Evolutionary conservation across 2,888 invertebrate genomes (phyloP).

Genomic region (Heteropelma amictum): DNA sequence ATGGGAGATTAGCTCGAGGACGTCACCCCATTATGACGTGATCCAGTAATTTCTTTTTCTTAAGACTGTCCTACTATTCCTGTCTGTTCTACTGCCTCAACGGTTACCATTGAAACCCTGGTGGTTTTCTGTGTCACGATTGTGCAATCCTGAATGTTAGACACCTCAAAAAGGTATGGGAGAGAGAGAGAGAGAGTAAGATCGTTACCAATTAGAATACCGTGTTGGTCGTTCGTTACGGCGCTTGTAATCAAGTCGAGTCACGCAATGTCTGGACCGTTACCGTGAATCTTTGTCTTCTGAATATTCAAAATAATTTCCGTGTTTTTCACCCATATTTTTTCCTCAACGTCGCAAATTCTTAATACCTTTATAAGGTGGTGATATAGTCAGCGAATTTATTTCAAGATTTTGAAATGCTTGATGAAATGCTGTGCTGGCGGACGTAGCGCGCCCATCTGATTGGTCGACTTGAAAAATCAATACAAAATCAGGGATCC

Average conservation of each 20-base stretch:
- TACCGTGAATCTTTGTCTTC: conserved; percentile 51
- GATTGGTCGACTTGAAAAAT: no score
- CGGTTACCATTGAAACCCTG: conserved; percentile 45
- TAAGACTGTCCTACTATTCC: conserved; percentile 34
- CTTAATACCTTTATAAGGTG: conserved; percentile 6
- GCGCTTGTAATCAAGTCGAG: conserved; percentile 62
- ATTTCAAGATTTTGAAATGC: not conserved
- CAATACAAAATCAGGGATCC: no score
- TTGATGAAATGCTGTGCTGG: no score
- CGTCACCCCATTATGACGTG: conserved; percentile 56
- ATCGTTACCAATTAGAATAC: conserved; percentile 63
- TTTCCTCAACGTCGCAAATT: not conserved
- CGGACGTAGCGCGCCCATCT: no score
- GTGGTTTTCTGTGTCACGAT: conserved; percentile 23
- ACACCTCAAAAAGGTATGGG: conserved; percentile 14
- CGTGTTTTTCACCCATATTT: conserved; percentile 13
- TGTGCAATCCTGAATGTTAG: conserved; percentile 36
- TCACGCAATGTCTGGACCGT: conserved; percentile 62
- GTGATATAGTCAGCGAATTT: no score
- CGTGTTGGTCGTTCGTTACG: conserved; percentile 54
- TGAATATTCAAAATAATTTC: conserved; percentile 47
- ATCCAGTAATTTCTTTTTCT: conserved; percentile 69
- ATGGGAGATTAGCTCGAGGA: conserved; percentile 56
- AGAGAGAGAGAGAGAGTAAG: conserved; percentile 2
- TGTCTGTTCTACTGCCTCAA: conserved; percentile 15